phyloP scores from a whole-genome alignment of 2,113 vertebrate species.

The Poecile atricapillus region DNA sequence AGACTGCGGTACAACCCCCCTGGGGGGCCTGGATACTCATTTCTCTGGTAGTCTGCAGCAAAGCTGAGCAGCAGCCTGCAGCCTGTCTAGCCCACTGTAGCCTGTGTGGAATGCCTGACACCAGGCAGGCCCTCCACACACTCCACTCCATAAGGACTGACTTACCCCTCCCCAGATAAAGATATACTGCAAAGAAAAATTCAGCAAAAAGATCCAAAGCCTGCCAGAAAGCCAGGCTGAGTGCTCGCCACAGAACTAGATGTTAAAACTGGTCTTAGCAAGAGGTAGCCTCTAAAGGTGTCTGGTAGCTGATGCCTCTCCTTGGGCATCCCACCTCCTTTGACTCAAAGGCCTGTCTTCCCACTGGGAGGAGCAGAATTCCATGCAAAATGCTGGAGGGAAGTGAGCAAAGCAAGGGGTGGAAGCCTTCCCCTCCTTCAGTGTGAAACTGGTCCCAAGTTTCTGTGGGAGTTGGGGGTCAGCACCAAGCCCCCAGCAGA shows the following conservation, averaged over 20 bases:
- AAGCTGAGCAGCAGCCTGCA: not conserved
- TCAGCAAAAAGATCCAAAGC: not conserved
- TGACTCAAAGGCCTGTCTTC: not conserved
- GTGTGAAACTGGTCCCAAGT: rapidly evolving
- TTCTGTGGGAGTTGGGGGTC: not conserved
- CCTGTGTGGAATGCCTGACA: rapidly evolving
- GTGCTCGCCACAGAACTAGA: not conserved
- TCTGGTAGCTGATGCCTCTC: not conserved
- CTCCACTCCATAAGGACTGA: not conserved
- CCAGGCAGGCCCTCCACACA: not conserved
- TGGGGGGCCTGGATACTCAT: not conserved
- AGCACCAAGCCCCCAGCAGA: not conserved
- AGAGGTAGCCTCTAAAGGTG: not conserved
- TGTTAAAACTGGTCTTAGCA: not conserved
- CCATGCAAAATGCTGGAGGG: not conserved
- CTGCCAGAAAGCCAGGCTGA: not conserved
- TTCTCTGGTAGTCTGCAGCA: not conserved
- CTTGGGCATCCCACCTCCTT: rapidly evolving
- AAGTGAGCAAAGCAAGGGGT: not conserved
- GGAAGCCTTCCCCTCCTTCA: not conserved
- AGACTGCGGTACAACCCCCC: rapidly evolving
- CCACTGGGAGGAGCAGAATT: not conserved
- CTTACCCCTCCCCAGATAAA: not conserved
- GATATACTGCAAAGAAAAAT: not conserved
- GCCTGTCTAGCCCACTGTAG: not conserved